These are phyloP conservation scores for Daktulosphaira vitifoliae DNA, from an alignment of 1,140 invertebrate genomes.

Conservation along the genomic window DNA sequence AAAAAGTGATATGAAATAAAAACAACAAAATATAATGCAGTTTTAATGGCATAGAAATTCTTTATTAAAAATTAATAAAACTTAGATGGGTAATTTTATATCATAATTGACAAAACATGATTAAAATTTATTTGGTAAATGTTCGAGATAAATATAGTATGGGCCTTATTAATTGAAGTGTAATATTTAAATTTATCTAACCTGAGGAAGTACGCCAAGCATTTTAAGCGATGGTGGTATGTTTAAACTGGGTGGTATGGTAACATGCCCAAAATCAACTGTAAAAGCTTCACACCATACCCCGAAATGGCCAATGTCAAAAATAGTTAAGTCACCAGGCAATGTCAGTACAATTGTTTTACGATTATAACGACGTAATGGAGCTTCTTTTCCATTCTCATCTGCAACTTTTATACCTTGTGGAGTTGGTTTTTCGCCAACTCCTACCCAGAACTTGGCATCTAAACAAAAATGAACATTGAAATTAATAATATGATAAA, in stretches of 20 bases:
- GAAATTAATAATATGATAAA: too few relatives aligned
- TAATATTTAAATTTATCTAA: too few relatives aligned
- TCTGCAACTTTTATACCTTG: conserved; percentile 75
- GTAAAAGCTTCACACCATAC: conserved; percentile 82
- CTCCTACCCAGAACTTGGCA: conserved; percentile 83
- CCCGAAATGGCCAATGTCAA: conserved; percentile 75
- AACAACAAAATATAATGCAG: too few relatives aligned
- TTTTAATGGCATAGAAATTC: too few relatives aligned
- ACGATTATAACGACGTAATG: conserved; percentile 65
- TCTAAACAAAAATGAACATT: too few relatives aligned
- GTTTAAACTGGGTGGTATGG: conserved; percentile 61
- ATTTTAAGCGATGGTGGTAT: conserved; percentile 85
- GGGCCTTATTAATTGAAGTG: too few relatives aligned
- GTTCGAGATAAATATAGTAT: too few relatives aligned
- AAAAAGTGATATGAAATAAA: too few relatives aligned
- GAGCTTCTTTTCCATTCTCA: conserved; percentile 76
- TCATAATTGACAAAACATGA: too few relatives aligned
- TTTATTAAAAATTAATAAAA: too few relatives aligned
- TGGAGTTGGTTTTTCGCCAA: conserved; percentile 63
- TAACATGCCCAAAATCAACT: conserved; percentile 80
- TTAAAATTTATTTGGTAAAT: too few relatives aligned
- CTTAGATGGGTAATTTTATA: too few relatives aligned
- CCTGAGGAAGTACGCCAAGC: conserved; percentile 86
- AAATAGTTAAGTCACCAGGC: conserved; percentile 69
- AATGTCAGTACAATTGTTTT: conserved; percentile 80